These are phyloP conservation scores for Laothoe populi DNA, from an alignment of 2,888 invertebrate species.

Conservation along the genomic window DNA sequence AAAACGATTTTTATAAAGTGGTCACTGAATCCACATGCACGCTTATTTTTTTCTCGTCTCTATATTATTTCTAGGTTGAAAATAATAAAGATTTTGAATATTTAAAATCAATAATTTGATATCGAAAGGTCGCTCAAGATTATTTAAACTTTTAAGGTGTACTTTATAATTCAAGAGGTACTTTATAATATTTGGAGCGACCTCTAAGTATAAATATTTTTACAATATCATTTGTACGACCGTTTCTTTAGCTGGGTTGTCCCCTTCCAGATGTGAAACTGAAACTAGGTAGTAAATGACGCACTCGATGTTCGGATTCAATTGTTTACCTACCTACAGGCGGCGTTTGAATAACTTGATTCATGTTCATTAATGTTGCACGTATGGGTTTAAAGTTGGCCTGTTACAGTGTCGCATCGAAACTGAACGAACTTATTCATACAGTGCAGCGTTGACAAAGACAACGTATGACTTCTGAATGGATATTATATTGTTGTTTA, in stretches of 20 bases:
- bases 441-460: background rate
- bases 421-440: background rate
- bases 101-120: no score
- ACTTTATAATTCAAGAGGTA: no score
- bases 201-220: background rate
- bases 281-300: slow-evolving; percentile 43
- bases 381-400: slow-evolving; percentile 47
- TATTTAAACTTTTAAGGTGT: no score
- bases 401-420: slow-evolving; percentile 51
- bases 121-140: no score
- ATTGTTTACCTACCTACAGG: slow-evolving; percentile 52
- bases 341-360: slow-evolving; percentile 50
- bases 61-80: no score
- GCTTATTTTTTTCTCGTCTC: no score
- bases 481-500: background rate
- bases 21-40: no score
- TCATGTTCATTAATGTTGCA: slow-evolving; percentile 57
- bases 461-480: background rate
- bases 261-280: background rate
- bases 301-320: slow-evolving; percentile 55
- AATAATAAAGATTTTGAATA: no score
- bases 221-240: background rate
- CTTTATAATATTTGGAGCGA: no score
- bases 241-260: background rate
- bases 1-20: no score